Conservation (phyloP, 2,888 invertebrate genomes). For the Pseudococcus viburni region DNA sequence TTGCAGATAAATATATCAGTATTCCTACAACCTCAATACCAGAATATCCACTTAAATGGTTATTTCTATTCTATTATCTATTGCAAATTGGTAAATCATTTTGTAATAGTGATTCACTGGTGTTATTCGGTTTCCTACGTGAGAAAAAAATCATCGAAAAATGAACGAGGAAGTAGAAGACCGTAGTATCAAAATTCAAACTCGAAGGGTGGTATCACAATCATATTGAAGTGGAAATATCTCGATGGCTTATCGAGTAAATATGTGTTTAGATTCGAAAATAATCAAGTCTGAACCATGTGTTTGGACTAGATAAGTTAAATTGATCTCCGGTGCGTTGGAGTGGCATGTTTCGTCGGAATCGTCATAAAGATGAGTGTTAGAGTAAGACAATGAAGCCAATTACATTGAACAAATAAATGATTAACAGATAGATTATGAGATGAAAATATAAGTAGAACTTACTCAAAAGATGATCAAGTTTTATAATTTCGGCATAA, state of each 20-base stretch:
- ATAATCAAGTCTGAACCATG: not conserved
- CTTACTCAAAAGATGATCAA: not conserved
- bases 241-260: not conserved
- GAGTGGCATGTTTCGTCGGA: not conserved
- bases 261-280: not conserved
- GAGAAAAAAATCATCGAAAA: not conserved
- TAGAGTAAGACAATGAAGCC: not conserved
- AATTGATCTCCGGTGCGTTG: not conserved
- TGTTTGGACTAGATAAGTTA: not conserved
- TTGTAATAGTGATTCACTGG: not conserved
- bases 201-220: not conserved
- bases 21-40: constrained; percentile 2
- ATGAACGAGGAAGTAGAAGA: not conserved
- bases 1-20: constrained; percentile 9
- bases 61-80: not conserved
- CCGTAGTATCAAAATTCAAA: not conserved
- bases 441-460: not conserved
- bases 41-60: constrained; percentile 22
- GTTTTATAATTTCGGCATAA: constrained; percentile 35
- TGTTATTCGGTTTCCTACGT: not conserved
- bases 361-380: not conserved
- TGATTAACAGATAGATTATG: not conserved
- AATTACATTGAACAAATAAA: not conserved
- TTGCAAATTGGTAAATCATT: not conserved
- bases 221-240: not conserved